Evolutionary conservation across 2,797 vertebrate genomes (phyloP).

Genomic region (Acanthurus leucopareius): DNA sequence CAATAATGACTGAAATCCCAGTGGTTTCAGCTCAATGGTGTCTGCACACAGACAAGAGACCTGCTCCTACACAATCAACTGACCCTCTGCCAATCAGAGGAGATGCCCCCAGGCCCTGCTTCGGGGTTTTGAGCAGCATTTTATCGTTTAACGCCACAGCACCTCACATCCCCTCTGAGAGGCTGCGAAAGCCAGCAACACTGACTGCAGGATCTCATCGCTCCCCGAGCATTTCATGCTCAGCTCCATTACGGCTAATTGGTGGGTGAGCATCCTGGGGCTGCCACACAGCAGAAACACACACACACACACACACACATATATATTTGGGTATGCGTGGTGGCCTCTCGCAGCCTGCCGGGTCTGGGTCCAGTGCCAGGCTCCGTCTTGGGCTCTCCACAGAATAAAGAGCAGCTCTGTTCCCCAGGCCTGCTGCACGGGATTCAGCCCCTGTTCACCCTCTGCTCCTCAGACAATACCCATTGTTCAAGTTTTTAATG

Average conservation of each 20-base stretch:
- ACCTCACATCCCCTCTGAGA: slow-evolving; percentile 33
- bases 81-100: slow-evolving; percentile 71
- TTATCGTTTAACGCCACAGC: slow-evolving; percentile 49
- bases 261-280: slow-evolving; percentile 71
- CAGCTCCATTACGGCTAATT: slow-evolving; percentile 82
- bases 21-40: slow-evolving; percentile 42
- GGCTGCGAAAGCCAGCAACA: slow-evolving; percentile 32
- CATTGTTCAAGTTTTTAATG: slow-evolving; percentile 85
- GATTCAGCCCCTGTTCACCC: slow-evolving; percentile 81
- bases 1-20: slow-evolving; percentile 54
- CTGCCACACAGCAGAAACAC: slow-evolving; percentile 60
- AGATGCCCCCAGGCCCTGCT: slow-evolving; percentile 59
- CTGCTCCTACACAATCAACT: slow-evolving; percentile 67
- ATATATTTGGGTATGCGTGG: slow-evolving; percentile 43
- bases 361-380: slow-evolving; percentile 88
- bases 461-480: slow-evolving; percentile 82
- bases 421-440: slow-evolving; percentile 74
- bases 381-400: slow-evolving; percentile 80
- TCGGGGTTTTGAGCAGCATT: slow-evolving; percentile 57
- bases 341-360: slow-evolving; percentile 71
- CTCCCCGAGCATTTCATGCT: slow-evolving; percentile 68
- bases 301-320: slow-evolving; percentile 39
- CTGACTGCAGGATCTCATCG: slow-evolving; percentile 44
- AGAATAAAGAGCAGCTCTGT: slow-evolving; percentile 87
- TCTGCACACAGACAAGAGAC: slow-evolving; percentile 57